Evolutionary conservation across 2,113 vertebrate genomes (phyloP).

Genomic region (Cyrtonyx montezumae): DNA sequence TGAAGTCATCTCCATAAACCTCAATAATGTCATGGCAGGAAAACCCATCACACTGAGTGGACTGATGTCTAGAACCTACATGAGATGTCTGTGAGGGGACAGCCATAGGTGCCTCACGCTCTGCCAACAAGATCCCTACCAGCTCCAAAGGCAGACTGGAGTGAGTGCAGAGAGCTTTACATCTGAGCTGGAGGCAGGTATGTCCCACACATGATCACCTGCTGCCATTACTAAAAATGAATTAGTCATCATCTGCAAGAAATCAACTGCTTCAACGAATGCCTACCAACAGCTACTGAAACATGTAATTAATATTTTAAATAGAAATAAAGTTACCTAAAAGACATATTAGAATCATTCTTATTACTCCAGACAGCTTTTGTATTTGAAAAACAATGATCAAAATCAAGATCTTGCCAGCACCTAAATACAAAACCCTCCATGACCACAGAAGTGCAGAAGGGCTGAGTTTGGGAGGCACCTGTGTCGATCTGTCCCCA

Average conservation of each 20-base stretch:
- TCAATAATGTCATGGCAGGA: not conserved
- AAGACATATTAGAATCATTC: not conserved
- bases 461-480: not conserved
- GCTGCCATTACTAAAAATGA: not conserved
- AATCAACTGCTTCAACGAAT: not conserved
- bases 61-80: not conserved
- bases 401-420: not conserved
- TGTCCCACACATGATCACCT: not conserved
- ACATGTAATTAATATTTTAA: not conserved
- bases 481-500: not conserved
- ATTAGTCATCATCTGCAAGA: not conserved
- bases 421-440: not conserved
- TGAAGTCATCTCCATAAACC: not conserved
- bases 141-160: not conserved
- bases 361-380: not conserved
- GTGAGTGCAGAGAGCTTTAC: not conserved
- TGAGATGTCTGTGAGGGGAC: not conserved
- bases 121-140: not conserved
- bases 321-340: not conserved
- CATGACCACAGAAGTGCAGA: not conserved
- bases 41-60: not conserved
- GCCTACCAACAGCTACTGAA: not conserved
- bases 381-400: not conserved
- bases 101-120: not conserved
- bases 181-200: not conserved